Evolutionary conservation across 2,797 vertebrate genomes (phyloP), one percentile per base, ranked within the genome.

Genomic region (Odontamblyopus rebecca): DNA sequence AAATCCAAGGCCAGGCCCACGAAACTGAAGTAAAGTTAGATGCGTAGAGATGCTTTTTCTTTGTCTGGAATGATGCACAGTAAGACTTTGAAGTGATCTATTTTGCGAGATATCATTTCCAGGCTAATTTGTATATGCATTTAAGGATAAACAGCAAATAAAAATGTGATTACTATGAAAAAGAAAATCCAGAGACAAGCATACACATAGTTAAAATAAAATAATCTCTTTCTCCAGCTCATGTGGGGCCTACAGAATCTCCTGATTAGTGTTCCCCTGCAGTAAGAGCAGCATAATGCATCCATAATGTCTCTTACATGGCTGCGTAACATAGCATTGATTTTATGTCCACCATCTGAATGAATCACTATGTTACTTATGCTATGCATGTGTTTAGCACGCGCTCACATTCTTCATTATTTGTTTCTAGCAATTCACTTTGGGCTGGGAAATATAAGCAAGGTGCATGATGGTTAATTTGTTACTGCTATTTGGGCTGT

Each of bases 401-500:
- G 53, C n/a, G 64, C 61, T 85, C 64, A 65, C 59, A 74, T 79
- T 61, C 54, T 76, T 48, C 67, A 72, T 76, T 75, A 57, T 73
- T 67, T 74, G 68, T 67, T 7, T 75, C 35, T 66, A 69, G 16
- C 67, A 41, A 65, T 68, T 59, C 1, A 23, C 12, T 50, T 65
- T 4, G 59, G 62, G 60, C 50, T 72, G 72, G 66, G 19, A 73
- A 69, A 68, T 51, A 57, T 60, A 62, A 67, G 54, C 64, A 54
- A 51, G 69, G 74, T 76, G 62, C 63, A 63, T 63, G 77, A 66
- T 65, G 77, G 75, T 74, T 83, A 67, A 76, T 80, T 69, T 86
- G 76, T 85, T 83, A 72, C 76, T 78, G 70, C 77, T 62, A 27
- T 87, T 76, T 76, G 70, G 27, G 61, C 70, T 66, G 73, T 71